Evolutionary conservation across 2,888 invertebrate genomes (phyloP).

Genomic region (Mesorhabditis sp.): DNA sequence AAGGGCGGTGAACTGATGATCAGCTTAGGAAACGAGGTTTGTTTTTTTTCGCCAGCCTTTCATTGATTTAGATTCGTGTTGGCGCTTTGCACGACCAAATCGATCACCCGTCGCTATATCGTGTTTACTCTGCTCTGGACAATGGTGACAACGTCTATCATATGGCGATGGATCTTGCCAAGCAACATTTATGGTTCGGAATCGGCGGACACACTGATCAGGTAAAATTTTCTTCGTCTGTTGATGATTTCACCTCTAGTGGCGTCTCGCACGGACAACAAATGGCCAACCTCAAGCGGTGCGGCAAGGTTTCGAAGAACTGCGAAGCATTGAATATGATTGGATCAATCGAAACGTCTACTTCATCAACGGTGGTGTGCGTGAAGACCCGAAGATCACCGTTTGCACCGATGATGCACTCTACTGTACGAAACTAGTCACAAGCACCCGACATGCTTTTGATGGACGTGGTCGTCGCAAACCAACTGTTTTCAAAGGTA

Average conservation of each 20-base stretch:
- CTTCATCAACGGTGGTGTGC: background rate
- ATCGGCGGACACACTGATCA: background rate
- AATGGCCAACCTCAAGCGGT: background rate
- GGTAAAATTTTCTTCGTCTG: background rate
- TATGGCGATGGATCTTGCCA: background rate
- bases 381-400: background rate
- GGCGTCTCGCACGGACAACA: background rate
- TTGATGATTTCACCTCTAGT: background rate
- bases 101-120: background rate
- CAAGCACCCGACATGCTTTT: background rate
- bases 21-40: conserved; percentile 3
- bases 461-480: background rate
- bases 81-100: background rate
- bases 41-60: background rate
- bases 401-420: background rate
- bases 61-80: conserved; percentile 1
- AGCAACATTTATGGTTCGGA: background rate
- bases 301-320: background rate
- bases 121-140: conserved; percentile 1
- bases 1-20: conserved; percentile 14
- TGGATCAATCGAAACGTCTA: conserved; percentile 6
- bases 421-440: conserved; percentile 1
- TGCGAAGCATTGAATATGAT: background rate
- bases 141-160: background rate
- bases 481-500: too few species aligned